A percentile compares a stretch with the other conserved stretches of the same genome.
Conservation (phyloP, 2,113 vertebrate species). For the Mesembrinibis cayennensis region DNA sequence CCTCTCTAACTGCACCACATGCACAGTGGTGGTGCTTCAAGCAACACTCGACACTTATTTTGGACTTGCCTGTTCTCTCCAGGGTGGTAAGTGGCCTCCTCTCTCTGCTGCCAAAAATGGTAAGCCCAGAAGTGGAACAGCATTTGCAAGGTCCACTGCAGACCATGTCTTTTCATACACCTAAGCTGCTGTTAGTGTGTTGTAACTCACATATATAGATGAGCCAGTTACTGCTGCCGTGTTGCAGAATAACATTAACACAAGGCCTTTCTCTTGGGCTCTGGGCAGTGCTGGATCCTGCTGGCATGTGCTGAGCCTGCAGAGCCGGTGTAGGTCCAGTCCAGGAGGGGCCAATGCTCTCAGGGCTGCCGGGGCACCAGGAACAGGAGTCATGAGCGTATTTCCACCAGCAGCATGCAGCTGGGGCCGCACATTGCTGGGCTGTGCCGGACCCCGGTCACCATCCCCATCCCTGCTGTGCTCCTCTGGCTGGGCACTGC, state of each 20-base stretch:
- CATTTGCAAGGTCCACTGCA: neutral
- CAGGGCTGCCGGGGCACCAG: neutral
- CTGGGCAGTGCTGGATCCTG: neutral
- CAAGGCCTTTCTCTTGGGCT: neutral
- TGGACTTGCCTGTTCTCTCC: neutral
- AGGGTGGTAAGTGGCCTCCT: neutral
- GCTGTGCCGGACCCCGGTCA: neutral
- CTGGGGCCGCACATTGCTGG: neutral
- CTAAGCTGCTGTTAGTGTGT: neutral
- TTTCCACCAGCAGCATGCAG: neutral
- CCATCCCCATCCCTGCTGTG: neutral
- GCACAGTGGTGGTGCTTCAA: neutral
- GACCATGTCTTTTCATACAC: fast-evolving
- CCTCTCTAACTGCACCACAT: fast-evolving
- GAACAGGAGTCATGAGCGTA: neutral
- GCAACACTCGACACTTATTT: neutral
- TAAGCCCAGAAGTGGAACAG: neutral
- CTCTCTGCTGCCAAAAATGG: neutral
- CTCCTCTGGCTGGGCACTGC: neutral
- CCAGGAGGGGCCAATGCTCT: neutral
- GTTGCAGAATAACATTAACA: neutral
- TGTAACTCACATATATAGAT: fast-evolving
- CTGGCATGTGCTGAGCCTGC: fast-evolving
- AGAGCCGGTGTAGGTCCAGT: neutral
- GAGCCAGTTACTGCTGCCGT: neutral